Evolutionary conservation across 2,888 invertebrate genomes (phyloP).

Genomic region (Candidula unifasciata): DNA sequence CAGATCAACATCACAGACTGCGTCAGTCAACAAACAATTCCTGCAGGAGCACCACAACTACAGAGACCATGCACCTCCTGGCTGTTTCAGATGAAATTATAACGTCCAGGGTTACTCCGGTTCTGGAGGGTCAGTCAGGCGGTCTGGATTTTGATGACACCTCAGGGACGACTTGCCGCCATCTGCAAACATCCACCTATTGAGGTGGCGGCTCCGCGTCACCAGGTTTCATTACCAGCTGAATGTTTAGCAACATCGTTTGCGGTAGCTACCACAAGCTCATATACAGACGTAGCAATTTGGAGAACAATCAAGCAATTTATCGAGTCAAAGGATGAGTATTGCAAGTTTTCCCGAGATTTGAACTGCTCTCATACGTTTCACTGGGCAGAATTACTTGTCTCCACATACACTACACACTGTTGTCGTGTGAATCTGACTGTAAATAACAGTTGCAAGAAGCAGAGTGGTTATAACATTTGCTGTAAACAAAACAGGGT

Average conservation of each 20-base stretch:
- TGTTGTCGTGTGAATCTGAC: background rate
- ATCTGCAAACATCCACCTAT: background rate
- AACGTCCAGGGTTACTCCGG: background rate
- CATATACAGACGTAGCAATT: background rate
- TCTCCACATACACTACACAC: background rate
- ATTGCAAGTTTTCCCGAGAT: background rate
- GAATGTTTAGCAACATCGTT: background rate
- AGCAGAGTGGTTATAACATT: background rate
- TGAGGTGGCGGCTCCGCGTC: background rate
- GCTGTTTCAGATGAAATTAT: background rate
- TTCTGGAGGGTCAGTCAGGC: background rate
- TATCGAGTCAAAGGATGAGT: conserved; percentile 14
- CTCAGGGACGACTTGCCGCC: background rate
- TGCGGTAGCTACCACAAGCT: conserved; percentile 20
- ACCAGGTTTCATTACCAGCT: background rate
- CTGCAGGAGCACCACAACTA: background rate
- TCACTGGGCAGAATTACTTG: background rate
- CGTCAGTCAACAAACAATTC: background rate
- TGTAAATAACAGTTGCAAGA: background rate
- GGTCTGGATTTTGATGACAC: background rate
- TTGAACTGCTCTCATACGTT: conserved; percentile 2
- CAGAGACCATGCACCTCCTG: background rate
- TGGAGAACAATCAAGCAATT: conserved; percentile 13
- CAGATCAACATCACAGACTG: background rate
- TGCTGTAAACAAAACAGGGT: background rate